Conservation (phyloP, 2,888 invertebrate genomes). For the Drosophila kuntzei region DNA sequence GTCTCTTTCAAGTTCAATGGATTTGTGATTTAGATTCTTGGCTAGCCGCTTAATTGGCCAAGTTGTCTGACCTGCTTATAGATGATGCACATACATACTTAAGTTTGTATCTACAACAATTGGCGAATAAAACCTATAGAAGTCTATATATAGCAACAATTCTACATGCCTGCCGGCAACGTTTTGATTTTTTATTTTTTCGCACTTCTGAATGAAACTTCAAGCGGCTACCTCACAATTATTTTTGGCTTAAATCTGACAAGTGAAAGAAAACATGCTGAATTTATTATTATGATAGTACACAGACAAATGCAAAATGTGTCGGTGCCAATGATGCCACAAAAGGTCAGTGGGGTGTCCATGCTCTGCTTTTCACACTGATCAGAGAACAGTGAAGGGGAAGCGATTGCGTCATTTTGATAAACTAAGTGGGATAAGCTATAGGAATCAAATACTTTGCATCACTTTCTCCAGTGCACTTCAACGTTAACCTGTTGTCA, state of each 20-base stretch:
- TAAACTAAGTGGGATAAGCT: background rate
- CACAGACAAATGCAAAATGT: conserved; percentile 22
- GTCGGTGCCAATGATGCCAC: conserved; percentile 30
- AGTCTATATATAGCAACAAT: conserved; percentile 38
- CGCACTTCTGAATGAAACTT: conserved; percentile 56
- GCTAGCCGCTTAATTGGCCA: conserved; percentile 47
- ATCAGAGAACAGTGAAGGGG: background rate
- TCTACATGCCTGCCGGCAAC: conserved; percentile 22
- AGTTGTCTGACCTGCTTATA: conserved; percentile 49
- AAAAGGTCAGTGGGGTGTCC: conserved; percentile 48
- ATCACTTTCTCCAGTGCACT: background rate
- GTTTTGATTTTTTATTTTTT: conserved; percentile 2
- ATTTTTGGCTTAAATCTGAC: conserved; percentile 56
- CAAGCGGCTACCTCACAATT: conserved; percentile 47
- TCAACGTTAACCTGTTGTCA: background rate
- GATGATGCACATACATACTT: conserved; percentile 7
- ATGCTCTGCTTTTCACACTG: conserved; percentile 4
- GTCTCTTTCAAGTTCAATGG: conserved; percentile 52
- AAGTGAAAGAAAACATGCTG: conserved; percentile 61
- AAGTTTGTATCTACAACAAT: conserved; percentile 28
- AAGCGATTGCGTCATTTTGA: conserved; percentile 37
- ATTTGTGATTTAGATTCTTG: conserved; percentile 39
- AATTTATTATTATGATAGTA: conserved; percentile 45
- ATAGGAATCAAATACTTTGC: background rate
- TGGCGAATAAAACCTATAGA: conserved; percentile 26